Base-by-base conservation (phyloP, 2,888 invertebrate genomes). In the Cantharis rustica region DNA sequence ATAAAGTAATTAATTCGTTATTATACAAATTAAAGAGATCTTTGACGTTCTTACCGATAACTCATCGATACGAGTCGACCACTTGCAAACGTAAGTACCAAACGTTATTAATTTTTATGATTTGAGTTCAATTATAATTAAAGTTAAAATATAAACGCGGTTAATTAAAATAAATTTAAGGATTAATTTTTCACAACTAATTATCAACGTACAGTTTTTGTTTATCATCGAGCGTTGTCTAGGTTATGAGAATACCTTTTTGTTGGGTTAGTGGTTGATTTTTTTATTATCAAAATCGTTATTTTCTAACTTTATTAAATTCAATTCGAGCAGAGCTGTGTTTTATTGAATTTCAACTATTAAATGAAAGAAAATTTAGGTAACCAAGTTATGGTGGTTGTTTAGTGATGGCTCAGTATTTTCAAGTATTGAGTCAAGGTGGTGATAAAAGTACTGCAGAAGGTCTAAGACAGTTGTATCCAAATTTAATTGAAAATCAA, bases 321-420 rank as follows among this genome's bases (percentile, higher is more conserved):
- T n/a, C 7, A 47, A 47, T 47, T 47, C 47, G n/a, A n/a, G n/a
- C 1, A 5, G 7, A n/a, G 7, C 7, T 7, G n/a, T 47, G 47
- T 47, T 7, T 47, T n/a, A 47, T 47, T 47, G n/a, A 47, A n/a
- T 47, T 47, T 7, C 2, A n/a, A 47, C n/a, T 47, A n/a, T 47
- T 47, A 47, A 47, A 47, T n/a, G n/a, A 47, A 31, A n/a, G 47
- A 47, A 47, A 47, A n/a, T 47, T 47, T 47, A 47, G 47, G 47
- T 47, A n/a, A 47, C 47, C n/a, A 47, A 47, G 47, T 47, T 47
- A 47, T 47, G 47, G 47, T 47, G 47, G n/a, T 47, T 13, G 47
- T 47, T 47, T 15, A 77, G 66, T 69, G 78, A 93, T 93, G 93
- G 93, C 93, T 87, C 93, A 93, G 88, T 93, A 91, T 88, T 93